Conservation (phyloP, 2,113 vertebrate species). For the Phrynosoma platyrhinos region DNA sequence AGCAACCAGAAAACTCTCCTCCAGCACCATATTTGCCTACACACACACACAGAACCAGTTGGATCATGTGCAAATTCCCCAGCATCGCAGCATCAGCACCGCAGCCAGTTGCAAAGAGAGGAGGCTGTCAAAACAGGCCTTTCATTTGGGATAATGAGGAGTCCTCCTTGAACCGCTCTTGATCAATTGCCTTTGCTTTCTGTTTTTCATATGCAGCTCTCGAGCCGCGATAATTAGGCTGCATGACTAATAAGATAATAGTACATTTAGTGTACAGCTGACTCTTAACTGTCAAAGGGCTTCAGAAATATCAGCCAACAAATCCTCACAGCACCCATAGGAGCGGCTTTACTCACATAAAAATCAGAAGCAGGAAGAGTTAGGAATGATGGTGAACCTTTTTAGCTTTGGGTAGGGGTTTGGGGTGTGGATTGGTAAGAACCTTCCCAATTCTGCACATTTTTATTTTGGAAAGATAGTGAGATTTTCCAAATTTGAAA, state of each 20-base stretch:
- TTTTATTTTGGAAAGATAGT: neutral
- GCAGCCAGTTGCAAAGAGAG: neutral
- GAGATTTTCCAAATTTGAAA: neutral
- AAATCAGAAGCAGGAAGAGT: neutral
- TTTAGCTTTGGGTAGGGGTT: neutral
- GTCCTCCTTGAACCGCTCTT: neutral
- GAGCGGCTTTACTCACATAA: neutral
- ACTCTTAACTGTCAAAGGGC: constrained; percentile 13
- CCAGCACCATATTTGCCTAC: too few species aligned
- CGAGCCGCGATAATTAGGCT: constrained; percentile 42
- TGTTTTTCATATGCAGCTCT: constrained; percentile 27
- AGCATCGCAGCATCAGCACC: neutral
- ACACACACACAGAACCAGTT: neutral
- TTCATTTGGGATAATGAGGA: constrained; percentile 31
- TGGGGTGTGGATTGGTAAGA: neutral
- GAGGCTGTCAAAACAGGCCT: constrained; percentile 9
- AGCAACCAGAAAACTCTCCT: too few species aligned
- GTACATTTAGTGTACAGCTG: constrained; percentile 13
- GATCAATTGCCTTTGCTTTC: constrained; percentile 42
- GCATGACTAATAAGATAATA: constrained; percentile 49
- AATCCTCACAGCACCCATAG: neutral
- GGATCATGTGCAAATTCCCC: neutral
- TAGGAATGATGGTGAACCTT: neutral
- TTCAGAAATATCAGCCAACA: neutral
- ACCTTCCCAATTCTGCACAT: neutral